phyloP scores from a whole-genome alignment of 2,797 vertebrate genomes.

The Emys orbicularis region DNA sequence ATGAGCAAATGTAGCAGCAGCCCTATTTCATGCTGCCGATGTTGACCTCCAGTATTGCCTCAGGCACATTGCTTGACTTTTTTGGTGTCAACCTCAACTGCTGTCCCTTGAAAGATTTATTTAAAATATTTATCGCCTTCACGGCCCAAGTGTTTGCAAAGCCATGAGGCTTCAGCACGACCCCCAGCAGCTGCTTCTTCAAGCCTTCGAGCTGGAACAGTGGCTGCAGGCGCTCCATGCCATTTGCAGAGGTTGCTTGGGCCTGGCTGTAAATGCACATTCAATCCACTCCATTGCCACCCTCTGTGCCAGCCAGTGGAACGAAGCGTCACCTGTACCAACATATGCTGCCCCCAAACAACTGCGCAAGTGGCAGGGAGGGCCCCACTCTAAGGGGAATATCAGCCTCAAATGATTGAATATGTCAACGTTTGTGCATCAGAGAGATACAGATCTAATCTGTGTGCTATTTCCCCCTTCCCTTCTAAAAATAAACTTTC shows the following conservation, averaged over 20 bases:
- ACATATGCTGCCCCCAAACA: no score
- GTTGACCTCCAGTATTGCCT: conserved; percentile 29
- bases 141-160: not conserved
- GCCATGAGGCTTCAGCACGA: not conserved
- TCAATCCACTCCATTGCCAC: no score
- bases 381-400: not conserved
- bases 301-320: not conserved
- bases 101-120: conserved; percentile 21
- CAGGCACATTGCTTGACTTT: conserved; percentile 40
- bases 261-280: not conserved
- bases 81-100: conserved; percentile 29
- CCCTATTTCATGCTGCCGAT: conserved; percentile 20
- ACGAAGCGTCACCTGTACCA: not conserved
- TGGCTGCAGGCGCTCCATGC: not conserved
- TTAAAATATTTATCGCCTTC: conserved; percentile 50
- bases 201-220: not conserved
- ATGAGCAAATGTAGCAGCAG: not conserved
- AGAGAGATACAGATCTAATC: not conserved
- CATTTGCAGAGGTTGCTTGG: not conserved
- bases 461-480: not conserved
- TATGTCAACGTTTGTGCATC: not conserved
- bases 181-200: not conserved
- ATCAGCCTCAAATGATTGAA: not conserved
- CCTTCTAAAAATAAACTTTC: not conserved
- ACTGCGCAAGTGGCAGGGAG: not conserved